Percentiles rank a stretch among this genome's conserved stretches.
Conservation (phyloP, 1,140 invertebrate genomes). For the Nomia melanderi region DNA sequence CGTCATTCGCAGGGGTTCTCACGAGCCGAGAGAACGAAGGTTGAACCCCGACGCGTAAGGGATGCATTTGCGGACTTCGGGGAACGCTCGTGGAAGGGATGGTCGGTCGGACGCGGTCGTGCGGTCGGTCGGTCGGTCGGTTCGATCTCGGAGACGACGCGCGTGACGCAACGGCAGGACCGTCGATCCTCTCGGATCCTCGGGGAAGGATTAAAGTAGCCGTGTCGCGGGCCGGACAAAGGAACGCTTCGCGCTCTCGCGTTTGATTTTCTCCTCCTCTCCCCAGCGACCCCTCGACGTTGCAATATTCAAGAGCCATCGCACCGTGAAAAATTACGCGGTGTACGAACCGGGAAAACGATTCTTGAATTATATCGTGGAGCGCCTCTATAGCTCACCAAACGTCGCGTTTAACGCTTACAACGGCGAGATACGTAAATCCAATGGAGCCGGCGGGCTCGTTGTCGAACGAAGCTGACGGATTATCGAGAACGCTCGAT, state of each 20-base stretch:
- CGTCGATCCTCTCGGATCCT: conserved; percentile 53
- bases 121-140: conserved; percentile 22
- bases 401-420: no score
- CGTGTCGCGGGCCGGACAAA: background rate
- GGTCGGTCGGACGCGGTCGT: no score
- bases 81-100: conserved; percentile 45
- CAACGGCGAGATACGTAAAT: no score
- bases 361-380: background rate
- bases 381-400: no score
- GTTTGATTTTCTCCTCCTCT: background rate
- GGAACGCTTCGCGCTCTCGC: conserved; percentile 12
- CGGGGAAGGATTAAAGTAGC: conserved; percentile 47
- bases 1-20: conserved; percentile 67
- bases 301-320: background rate
- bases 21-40: conserved; percentile 38
- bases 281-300: background rate
- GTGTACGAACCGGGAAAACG: background rate
- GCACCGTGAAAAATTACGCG: background rate
- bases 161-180: conserved; percentile 56
- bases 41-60: conserved; percentile 35
- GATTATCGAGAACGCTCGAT: no score
- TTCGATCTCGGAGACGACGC: conserved; percentile 56
- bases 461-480: no score
- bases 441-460: no score
- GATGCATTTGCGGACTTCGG: no score